A percentile compares a stretch with the other conserved stretches of the same genome.
These are phyloP conservation scores for Onychorhynchus coronatus DNA, from an alignment of 2,113 vertebrate genomes.

Conservation along the genomic window DNA sequence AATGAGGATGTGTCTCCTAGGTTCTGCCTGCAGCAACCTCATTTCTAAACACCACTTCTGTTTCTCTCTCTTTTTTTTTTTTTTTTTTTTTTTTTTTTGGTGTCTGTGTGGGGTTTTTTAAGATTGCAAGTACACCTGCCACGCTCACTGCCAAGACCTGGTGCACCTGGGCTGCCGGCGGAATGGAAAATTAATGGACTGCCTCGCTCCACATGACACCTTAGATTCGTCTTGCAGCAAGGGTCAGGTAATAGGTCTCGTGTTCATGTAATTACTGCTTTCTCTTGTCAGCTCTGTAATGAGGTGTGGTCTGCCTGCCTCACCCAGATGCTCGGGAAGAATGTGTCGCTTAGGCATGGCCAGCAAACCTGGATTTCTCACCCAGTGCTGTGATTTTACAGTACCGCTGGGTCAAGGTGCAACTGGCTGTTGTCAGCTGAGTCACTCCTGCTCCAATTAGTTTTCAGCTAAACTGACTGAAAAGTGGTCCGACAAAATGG, in stretches of 20 bases:
- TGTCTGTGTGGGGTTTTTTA: background rate
- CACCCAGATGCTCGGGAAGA: fast-evolving
- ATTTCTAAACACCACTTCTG: background rate
- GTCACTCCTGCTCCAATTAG: background rate
- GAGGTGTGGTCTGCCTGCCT: background rate
- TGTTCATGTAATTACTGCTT: background rate
- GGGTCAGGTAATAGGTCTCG: conserved; percentile 22
- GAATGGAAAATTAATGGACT: conserved; percentile 63
- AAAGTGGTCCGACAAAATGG: background rate
- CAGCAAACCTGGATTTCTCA: background rate
- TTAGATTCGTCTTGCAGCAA: background rate
- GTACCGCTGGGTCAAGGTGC: fast-evolving
- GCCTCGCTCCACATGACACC: background rate
- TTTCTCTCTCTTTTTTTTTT: fast-evolving
- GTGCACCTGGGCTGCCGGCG: conserved; percentile 72
- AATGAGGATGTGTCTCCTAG: background rate
- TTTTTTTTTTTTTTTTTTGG: fast-evolving
- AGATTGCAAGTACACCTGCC: conserved; percentile 77
- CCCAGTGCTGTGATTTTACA: background rate
- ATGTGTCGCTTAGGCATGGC: background rate
- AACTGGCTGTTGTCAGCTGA: background rate
- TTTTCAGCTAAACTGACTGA: background rate
- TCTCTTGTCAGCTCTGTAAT: background rate
- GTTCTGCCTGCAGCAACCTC: background rate
- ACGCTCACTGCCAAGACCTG: conserved; percentile 72